These are phyloP conservation scores for Copidosoma aretas DNA, from an alignment of 2,888 invertebrate species.

Conservation along the genomic window DNA sequence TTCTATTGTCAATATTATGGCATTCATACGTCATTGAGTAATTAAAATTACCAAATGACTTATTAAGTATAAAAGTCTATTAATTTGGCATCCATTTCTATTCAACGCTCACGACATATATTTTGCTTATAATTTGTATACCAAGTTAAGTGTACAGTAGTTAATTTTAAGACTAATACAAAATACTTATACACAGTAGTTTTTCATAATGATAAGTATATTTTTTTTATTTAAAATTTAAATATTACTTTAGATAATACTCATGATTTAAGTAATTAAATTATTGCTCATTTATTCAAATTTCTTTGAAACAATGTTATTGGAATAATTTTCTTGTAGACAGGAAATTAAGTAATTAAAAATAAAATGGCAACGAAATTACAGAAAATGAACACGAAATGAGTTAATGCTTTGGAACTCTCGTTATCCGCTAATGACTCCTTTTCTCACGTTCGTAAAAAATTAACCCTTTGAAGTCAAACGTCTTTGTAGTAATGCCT, in stretches of 20 bases:
- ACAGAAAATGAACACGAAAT: slow-evolving; percentile 3
- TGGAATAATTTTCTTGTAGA: too few relatives aligned
- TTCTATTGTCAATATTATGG: slow-evolving; percentile 7
- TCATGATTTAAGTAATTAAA: too few relatives aligned
- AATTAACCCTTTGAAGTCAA: slow-evolving; percentile 25
- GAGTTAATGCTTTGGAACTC: slow-evolving; percentile 1
- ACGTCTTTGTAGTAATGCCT: slow-evolving; percentile 5
- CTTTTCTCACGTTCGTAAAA: slow-evolving; percentile 6
- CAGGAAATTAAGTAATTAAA: too few relatives aligned
- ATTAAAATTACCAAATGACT: slow-evolving; percentile 3
- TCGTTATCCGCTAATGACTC: slow-evolving; percentile 6
- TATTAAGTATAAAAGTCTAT: not conserved
- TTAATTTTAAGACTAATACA: not conserved
- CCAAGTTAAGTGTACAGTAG: not conserved
- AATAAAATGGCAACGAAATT: slow-evolving; percentile 23
- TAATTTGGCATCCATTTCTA: not conserved
- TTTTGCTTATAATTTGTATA: not conserved
- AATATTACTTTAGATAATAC: not conserved
- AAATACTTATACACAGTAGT: too few relatives aligned
- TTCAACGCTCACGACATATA: not conserved
- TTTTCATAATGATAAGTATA: not conserved
- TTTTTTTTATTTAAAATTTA: not conserved
- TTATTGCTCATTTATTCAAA: too few relatives aligned
- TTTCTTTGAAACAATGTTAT: too few relatives aligned
- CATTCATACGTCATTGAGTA: not conserved